A percentile compares a stretch with the other conserved stretches of the same genome.
Evolutionary conservation across 2,113 vertebrate species (phyloP).

Genomic region (Mustela lutreola): DNA sequence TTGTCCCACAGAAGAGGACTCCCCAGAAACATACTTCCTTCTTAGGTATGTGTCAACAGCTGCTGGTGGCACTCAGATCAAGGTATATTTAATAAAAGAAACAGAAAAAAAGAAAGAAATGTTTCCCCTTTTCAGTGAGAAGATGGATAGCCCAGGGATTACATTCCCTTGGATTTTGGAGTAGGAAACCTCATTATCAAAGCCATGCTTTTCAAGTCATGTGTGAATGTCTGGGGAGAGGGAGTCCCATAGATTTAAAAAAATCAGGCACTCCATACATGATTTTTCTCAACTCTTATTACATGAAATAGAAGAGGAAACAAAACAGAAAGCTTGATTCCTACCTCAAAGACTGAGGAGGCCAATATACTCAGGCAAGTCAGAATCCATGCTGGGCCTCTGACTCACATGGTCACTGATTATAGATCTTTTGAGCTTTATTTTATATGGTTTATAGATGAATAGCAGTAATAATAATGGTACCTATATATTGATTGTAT

Average conservation of each 20-base stretch:
- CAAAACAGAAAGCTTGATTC: constrained; percentile 5
- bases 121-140: background rate
- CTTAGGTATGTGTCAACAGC: background rate
- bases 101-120: background rate
- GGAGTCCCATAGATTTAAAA: background rate
- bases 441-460: background rate
- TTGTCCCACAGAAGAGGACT: background rate
- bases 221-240: background rate
- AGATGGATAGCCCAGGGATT: background rate
- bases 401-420: background rate
- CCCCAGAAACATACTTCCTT: constrained; percentile 5
- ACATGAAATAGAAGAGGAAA: background rate
- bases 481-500: background rate
- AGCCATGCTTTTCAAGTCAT: background rate
- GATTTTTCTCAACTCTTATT: constrained; percentile 26
- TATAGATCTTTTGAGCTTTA: background rate
- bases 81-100: background rate
- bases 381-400: background rate
- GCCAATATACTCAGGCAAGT: constrained; percentile 33
- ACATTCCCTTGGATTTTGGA: background rate
- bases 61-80: background rate
- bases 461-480: background rate
- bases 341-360: background rate
- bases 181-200: constrained; percentile 7
- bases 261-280: constrained; percentile 1